Percentiles rank a stretch among this genome's conserved stretches.
These are phyloP conservation scores for Gymnoscopelus braueri DNA, from an alignment of 2,797 vertebrate species.

Conservation along the genomic window DNA sequence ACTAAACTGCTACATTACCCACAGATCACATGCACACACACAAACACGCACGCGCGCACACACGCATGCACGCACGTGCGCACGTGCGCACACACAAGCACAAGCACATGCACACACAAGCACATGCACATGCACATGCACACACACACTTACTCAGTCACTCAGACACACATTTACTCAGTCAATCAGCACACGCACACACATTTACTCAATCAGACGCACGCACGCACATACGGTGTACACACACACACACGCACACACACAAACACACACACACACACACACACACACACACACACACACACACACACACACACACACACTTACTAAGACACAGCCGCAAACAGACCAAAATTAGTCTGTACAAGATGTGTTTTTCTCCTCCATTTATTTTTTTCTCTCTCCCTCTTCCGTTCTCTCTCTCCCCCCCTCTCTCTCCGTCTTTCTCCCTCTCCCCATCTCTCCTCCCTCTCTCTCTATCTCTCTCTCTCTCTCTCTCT, in stretches of 20 bases:
- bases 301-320: not conserved
- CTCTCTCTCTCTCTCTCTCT: not conserved
- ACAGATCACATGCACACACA: not conserved
- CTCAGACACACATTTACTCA: too few species aligned
- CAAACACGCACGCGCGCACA: too few species aligned
- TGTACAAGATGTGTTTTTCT: not conserved
- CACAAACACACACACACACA: slow-evolving; percentile 15
- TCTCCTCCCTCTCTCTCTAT: not conserved
- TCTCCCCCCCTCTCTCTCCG: not conserved
- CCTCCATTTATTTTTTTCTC: not conserved
- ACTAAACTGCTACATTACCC: not conserved
- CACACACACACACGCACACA: not conserved
- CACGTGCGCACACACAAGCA: too few species aligned
- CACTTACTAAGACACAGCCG: too few species aligned
- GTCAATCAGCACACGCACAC: too few species aligned
- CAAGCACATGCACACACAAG: too few species aligned
- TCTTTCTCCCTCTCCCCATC: not conserved
- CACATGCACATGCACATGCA: slow-evolving; percentile 11
- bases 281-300: slow-evolving; percentile 2
- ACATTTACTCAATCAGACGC: too few species aligned
- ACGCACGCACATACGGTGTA: too few species aligned
- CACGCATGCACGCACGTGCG: too few species aligned
- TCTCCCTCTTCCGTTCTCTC: not conserved
- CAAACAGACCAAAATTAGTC: too few species aligned
- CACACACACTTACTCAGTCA: slow-evolving; percentile 24